Percentiles rank a stretch among this genome's conserved stretches.
These are phyloP conservation scores for Vimba vimba DNA, from an alignment of 2,113 vertebrate species.

Conservation along the genomic window DNA sequence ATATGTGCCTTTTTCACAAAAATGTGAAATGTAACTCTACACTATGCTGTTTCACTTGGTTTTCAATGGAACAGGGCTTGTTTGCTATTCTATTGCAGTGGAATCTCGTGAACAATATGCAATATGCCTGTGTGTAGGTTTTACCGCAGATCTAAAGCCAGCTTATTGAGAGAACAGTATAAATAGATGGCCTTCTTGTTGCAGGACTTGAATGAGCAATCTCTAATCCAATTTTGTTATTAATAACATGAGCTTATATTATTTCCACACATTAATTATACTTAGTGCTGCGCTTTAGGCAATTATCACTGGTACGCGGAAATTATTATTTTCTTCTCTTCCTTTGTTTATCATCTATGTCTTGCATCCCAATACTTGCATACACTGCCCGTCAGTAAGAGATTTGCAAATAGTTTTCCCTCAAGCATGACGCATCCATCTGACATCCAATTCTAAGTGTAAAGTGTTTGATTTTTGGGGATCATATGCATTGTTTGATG, in stretches of 20 bases:
- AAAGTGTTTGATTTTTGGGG: slow-evolving; percentile 55
- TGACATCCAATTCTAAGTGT: slow-evolving; percentile 58
- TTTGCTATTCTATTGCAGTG: not conserved
- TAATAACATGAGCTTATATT: slow-evolving; percentile 52
- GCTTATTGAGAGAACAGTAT: slow-evolving; percentile 46
- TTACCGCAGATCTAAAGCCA: slow-evolving; percentile 46
- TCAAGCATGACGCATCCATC: slow-evolving; percentile 64
- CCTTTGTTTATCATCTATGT: slow-evolving; percentile 42
- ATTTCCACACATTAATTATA: slow-evolving; percentile 47
- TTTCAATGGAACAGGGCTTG: not conserved
- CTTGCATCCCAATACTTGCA: slow-evolving; percentile 27
- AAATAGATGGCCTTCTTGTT: slow-evolving; percentile 39
- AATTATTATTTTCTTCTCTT: slow-evolving; percentile 33
- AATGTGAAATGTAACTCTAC: not conserved
- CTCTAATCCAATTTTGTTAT: slow-evolving; percentile 56
- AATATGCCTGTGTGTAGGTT: slow-evolving; percentile 19
- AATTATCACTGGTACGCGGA: slow-evolving; percentile 43
- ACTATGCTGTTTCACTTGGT: not conserved
- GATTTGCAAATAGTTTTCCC: slow-evolving; percentile 52
- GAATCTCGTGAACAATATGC: not conserved
- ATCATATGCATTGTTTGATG: slow-evolving; percentile 58
- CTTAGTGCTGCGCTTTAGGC: slow-evolving; percentile 39
- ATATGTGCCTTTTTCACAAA: not conserved
- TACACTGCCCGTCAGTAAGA: slow-evolving; percentile 19
- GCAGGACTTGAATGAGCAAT: slow-evolving; percentile 31